A percentile compares a stretch with the other conserved stretches of the same genome.
phyloP scores from a whole-genome alignment of 2,888 invertebrate genomes.

The Sinohyriopsis cumingii region DNA sequence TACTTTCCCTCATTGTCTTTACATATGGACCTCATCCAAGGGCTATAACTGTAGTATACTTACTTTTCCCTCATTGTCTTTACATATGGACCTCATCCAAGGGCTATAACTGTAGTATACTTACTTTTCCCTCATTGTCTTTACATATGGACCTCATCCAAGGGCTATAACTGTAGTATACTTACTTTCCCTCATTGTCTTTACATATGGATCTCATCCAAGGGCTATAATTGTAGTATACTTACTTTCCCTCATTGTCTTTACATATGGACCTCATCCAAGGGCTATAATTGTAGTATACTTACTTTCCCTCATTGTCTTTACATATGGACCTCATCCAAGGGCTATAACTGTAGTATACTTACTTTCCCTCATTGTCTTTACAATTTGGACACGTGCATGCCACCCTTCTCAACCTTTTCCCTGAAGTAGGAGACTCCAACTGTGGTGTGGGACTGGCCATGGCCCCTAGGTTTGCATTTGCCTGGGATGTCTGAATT shows the following conservation, averaged over 20 bases:
- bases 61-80: slow-evolving; percentile 83
- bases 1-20: slow-evolving; percentile 84
- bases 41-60: slow-evolving; percentile 12
- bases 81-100: slow-evolving; percentile 75
- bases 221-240: slow-evolving; percentile 1
- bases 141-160: slow-evolving; percentile 76
- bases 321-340: slow-evolving; percentile 69
- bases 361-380: slow-evolving; percentile 81
- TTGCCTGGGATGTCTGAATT: slow-evolving; percentile 45
- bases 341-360: slow-evolving; percentile 1
- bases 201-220: slow-evolving; percentile 76
- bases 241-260: slow-evolving; percentile 81
- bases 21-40: slow-evolving; percentile 74
- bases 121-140: slow-evolving; percentile 82
- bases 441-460: slow-evolving; percentile 2
- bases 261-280: slow-evolving; percentile 76
- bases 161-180: slow-evolving; percentile 1
- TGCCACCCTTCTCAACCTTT: slow-evolving; percentile 85
- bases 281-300: slow-evolving; percentile 1
- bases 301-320: slow-evolving; percentile 81
- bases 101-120: slow-evolving; percentile 7
- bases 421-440: slow-evolving; percentile 38
- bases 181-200: slow-evolving; percentile 81
- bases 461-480: slow-evolving; percentile 37
- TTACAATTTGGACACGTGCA: slow-evolving; percentile 98